phyloP scores from a whole-genome alignment of 2,888 invertebrate species.

The Xylota segnis region DNA sequence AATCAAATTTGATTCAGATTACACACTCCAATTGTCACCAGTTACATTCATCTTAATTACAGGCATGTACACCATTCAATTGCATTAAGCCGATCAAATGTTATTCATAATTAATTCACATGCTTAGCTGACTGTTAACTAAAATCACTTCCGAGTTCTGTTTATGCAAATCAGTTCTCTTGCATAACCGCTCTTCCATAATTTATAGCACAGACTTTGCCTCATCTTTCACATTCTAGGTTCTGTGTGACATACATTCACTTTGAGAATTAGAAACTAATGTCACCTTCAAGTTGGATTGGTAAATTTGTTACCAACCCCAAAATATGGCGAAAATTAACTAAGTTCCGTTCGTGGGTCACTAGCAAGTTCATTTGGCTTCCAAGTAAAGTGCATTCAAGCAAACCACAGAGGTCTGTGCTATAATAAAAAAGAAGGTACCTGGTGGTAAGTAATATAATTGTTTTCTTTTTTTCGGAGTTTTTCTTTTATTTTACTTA shows the following conservation, averaged over 20 bases:
- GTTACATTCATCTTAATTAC: neutral
- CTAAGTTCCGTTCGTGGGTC: conserved; percentile 26
- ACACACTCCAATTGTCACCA: neutral
- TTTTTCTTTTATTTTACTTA: conserved; percentile 36
- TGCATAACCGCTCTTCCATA: conserved; percentile 26
- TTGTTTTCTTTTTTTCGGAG: conserved; percentile 35
- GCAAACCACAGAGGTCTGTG: conserved; percentile 55
- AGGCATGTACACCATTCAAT: neutral
- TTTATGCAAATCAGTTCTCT: conserved; percentile 45
- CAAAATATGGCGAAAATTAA: neutral
- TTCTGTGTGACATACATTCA: conserved; percentile 1
- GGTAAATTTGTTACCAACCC: conserved; percentile 20
- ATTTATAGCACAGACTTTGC: neutral
- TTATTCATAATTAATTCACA: too few species aligned
- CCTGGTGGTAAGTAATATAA: conserved; percentile 9
- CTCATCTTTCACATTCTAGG: conserved; percentile 6
- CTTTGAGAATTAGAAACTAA: conserved; percentile 10
- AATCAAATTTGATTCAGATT: conserved; percentile 31
- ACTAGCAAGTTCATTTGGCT: conserved; percentile 28
- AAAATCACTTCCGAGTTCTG: conserved; percentile 10
- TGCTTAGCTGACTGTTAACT: too few species aligned
- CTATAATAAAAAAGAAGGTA: conserved; percentile 41
- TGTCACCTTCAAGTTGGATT: conserved; percentile 24
- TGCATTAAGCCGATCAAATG: neutral
- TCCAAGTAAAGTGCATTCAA: conserved; percentile 43